Conservation (phyloP, 2,888 invertebrate genomes). For the Eucriotettix oculatus region DNA sequence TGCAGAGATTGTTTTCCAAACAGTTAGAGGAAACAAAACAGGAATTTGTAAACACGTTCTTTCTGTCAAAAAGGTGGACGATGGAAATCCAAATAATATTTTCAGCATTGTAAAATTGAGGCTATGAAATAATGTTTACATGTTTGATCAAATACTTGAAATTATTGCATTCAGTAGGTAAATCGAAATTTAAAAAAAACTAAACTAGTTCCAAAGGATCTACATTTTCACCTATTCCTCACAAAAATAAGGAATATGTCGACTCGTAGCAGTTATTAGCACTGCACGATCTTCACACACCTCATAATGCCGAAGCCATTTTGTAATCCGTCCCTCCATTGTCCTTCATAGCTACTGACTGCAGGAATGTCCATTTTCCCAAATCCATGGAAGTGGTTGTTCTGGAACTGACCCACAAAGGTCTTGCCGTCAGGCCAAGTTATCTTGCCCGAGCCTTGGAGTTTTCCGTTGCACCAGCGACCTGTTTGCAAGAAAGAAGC, state of each 20-base stretch:
- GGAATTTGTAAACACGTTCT: no score
- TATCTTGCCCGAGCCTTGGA: conserved; percentile 68
- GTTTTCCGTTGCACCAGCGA: conserved; percentile 64
- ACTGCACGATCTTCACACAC: conserved; percentile 20
- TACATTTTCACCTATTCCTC: not conserved
- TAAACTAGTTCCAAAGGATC: not conserved
- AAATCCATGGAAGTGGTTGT: conserved; percentile 55
- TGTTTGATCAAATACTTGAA: no score
- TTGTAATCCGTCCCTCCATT: conserved; percentile 67
- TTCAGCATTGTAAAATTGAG: no score
- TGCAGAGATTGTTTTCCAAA: no score
- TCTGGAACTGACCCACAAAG: conserved; percentile 65
- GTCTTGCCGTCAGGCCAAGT: conserved; percentile 66
- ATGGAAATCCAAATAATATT: no score
- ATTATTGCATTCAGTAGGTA: not conserved
- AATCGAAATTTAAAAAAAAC: not conserved
- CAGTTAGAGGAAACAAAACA: no score
- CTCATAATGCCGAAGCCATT: conserved; percentile 65
- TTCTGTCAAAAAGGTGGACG: no score
- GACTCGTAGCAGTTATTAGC: no score
- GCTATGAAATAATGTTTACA: no score
- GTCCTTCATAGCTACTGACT: conserved; percentile 57
- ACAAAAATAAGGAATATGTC: no score
- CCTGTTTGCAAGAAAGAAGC: conserved; percentile 22
- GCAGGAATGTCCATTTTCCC: conserved; percentile 51